Evolutionary conservation across 2,797 vertebrate species (phyloP).

Genomic region (Dryobates pubescens): DNA sequence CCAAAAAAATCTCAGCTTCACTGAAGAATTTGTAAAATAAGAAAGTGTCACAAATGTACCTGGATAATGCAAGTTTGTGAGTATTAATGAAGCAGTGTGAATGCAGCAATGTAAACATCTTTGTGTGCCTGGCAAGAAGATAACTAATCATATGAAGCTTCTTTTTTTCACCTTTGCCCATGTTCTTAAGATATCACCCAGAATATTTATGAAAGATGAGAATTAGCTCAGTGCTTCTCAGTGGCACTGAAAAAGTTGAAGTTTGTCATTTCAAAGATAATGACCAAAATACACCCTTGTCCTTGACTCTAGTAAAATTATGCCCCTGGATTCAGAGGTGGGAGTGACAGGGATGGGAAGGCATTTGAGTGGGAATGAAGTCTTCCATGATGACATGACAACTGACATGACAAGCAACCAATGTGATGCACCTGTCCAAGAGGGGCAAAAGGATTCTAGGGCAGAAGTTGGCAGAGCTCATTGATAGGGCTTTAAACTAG

Average conservation of each 20-base stretch:
- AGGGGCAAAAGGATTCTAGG: too few species aligned
- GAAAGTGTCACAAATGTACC: neutral
- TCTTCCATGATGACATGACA: neutral
- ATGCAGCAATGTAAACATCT: neutral
- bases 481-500: too few species aligned
- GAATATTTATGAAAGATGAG: neutral
- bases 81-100: neutral
- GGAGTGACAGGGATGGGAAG: neutral
- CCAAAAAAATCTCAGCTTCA: neutral
- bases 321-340: fast-evolving
- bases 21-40: neutral
- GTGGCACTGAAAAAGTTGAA: neutral
- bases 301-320: neutral
- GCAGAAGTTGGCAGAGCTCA: too few species aligned
- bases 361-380: neutral
- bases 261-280: neutral
- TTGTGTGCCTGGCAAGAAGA: neutral
- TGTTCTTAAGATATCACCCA: neutral
- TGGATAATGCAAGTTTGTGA: neutral
- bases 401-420: too few species aligned
- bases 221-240: neutral
- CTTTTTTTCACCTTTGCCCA: neutral
- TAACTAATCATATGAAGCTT: neutral
- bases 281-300: neutral
- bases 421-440: too few species aligned